phyloP scores from a whole-genome alignment of 1,140 invertebrate species.

The Parapsyche elsis region DNA sequence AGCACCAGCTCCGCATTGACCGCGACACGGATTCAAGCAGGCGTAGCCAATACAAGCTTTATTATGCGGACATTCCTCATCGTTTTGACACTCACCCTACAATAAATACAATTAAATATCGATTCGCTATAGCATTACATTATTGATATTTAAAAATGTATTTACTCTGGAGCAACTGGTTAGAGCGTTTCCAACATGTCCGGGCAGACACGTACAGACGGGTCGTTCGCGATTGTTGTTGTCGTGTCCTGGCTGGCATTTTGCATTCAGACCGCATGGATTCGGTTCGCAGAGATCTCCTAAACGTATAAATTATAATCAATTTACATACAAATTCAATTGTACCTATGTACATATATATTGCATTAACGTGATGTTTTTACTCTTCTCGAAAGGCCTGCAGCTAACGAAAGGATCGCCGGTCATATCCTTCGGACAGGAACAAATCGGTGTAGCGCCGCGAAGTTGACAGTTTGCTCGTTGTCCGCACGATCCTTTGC shows the following conservation, averaged over 20 bases:
- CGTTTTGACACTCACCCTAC: slow-evolving; percentile 79
- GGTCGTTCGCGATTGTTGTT: slow-evolving; percentile 83
- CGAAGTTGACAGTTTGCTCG: slow-evolving; percentile 83
- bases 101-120: slow-evolving; percentile 7
- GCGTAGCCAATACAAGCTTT: slow-evolving; percentile 79
- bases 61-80: slow-evolving; percentile 78
- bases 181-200: slow-evolving; percentile 85
- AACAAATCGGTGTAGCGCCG: slow-evolving; percentile 83
- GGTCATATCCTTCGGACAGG: slow-evolving; percentile 87
- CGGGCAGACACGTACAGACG: slow-evolving; percentile 82
- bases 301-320: slow-evolving; percentile 57
- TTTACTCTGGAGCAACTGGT: slow-evolving; percentile 72
- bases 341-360: too few relatives aligned
- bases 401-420: slow-evolving; percentile 86
- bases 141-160: not conserved
- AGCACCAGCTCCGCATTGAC: slow-evolving; percentile 79
- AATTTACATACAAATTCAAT: slow-evolving; percentile 3
- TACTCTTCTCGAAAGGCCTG: slow-evolving; percentile 80
- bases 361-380: too few relatives aligned
- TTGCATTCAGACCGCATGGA: slow-evolving; percentile 84
- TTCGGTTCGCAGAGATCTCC: slow-evolving; percentile 86
- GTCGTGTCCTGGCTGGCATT: slow-evolving; percentile 85
- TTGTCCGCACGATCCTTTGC: slow-evolving; percentile 81
- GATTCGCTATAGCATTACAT: not conserved
- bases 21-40: slow-evolving; percentile 81